These are phyloP conservation scores for Torymus aiolomorphi DNA, from an alignment of 2,888 invertebrate species.

Conservation along the genomic window DNA sequence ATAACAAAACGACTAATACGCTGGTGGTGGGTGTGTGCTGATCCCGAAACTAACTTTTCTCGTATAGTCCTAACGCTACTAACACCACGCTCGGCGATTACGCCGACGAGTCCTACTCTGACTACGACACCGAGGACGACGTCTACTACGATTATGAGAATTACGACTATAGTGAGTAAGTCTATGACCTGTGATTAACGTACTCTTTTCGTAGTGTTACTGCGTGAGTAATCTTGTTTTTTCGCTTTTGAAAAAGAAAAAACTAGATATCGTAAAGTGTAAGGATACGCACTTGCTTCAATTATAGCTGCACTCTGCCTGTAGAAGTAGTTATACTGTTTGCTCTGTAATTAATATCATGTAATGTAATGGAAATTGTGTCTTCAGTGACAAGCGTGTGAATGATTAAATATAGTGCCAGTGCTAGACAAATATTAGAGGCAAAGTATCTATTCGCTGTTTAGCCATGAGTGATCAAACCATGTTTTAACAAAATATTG, in stretches of 20 bases:
- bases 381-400: too few species aligned
- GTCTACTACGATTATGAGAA: constrained; percentile 72
- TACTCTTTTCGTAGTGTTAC: too few species aligned
- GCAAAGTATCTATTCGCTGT: not conserved
- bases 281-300: too few species aligned
- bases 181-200: constrained; percentile 49
- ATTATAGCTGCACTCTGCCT: too few species aligned
- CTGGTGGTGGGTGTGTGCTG: constrained; percentile 54
- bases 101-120: constrained; percentile 71
- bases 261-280: too few species aligned
- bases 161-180: constrained; percentile 74
- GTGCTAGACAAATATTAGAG: too few species aligned
- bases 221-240: too few species aligned
- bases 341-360: too few species aligned
- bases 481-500: constrained; percentile 22
- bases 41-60: constrained; percentile 66
- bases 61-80: constrained; percentile 72
- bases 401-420: too few species aligned
- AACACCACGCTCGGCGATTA: constrained; percentile 72
- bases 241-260: too few species aligned
- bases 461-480: not conserved
- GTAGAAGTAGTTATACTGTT: too few species aligned
- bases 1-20: constrained; percentile 58
- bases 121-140: constrained; percentile 73
- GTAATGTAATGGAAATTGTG: too few species aligned